A percentile compares a stretch with the other conserved stretches of the same genome.
Conservation (phyloP, 2,888 invertebrate species). For the Perithous albicinctus region DNA sequence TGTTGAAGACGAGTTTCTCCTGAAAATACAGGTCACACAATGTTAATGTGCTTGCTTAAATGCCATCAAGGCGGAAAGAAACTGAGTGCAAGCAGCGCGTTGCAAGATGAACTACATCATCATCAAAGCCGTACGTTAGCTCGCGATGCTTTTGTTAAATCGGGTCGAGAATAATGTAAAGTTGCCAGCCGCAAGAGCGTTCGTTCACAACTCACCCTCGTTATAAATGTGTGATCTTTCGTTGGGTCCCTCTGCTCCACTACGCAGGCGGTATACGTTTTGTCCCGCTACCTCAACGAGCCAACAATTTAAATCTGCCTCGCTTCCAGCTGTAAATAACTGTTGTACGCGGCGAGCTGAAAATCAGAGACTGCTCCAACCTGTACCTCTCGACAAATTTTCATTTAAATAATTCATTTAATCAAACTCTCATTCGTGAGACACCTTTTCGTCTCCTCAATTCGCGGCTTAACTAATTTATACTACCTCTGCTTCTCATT, state of each 20-base stretch:
- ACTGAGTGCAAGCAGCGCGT: background rate
- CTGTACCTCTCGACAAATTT: background rate
- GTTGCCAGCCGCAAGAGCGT: background rate
- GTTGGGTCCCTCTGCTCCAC: background rate
- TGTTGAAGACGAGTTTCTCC: background rate
- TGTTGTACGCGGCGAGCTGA: background rate
- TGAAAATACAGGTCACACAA: background rate
- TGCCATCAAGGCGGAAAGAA: background rate
- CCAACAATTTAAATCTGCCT: conserved; percentile 12
- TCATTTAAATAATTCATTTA: conserved; percentile 23
- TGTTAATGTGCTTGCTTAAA: background rate
- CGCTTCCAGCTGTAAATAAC: background rate
- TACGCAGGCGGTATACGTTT: background rate
- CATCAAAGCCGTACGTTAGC: background rate
- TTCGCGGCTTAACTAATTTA: background rate
- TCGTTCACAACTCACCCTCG: background rate
- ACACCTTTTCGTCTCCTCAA: background rate
- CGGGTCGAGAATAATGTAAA: conserved; percentile 9
- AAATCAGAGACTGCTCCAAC: background rate
- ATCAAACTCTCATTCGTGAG: conserved; percentile 5
- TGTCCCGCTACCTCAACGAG: background rate
- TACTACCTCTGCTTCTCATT: background rate
- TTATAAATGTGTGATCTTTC: conserved; percentile 8
- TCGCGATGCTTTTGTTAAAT: conserved; percentile 10
- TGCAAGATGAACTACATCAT: background rate